These are phyloP conservation scores for Leptothorax acervorum DNA, from an alignment of 2,888 invertebrate genomes.

Conservation along the genomic window DNA sequence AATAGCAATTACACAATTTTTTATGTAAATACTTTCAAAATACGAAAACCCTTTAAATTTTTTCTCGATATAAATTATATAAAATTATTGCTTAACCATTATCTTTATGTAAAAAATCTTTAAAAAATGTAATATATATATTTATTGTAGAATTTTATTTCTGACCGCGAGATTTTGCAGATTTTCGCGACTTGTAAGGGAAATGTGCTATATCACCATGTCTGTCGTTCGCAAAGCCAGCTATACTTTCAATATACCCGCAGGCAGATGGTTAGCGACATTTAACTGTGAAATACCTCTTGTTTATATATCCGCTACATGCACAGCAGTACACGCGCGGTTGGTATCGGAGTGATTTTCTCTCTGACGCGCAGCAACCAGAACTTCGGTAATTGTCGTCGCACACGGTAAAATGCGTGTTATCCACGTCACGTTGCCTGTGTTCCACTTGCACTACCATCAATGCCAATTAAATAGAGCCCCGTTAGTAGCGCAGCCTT, in stretches of 20 bases:
- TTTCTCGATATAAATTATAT: neutral
- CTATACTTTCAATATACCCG: conserved; percentile 37
- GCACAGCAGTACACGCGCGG: conserved; percentile 2
- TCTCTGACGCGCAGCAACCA: conserved; percentile 32
- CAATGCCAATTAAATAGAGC: conserved; percentile 46
- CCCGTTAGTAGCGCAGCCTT: conserved; percentile 3
- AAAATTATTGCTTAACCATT: neutral
- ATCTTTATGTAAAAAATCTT: neutral
- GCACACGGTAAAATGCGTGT: conserved; percentile 43
- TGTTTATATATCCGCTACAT: conserved; percentile 33
- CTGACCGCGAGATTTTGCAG: neutral
- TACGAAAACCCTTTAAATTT: neutral
- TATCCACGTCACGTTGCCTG: conserved; percentile 6
- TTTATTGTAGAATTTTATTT: neutral
- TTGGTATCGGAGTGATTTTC: conserved; percentile 34
- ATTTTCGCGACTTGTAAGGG: neutral
- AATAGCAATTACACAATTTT: neutral
- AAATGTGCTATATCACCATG: neutral
- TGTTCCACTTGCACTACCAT: conserved; percentile 26
- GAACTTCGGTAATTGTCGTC: conserved; percentile 46
- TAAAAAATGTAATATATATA: neutral
- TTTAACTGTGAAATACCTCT: conserved; percentile 42
- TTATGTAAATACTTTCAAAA: neutral
- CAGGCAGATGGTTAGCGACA: conserved; percentile 23
- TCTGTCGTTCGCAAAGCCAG: conserved; percentile 1